Evolutionary conservation across 2,888 invertebrate genomes (phyloP), one percentile per base, ranked within the genome.

Genomic region (Opisthograptis luteolata): DNA sequence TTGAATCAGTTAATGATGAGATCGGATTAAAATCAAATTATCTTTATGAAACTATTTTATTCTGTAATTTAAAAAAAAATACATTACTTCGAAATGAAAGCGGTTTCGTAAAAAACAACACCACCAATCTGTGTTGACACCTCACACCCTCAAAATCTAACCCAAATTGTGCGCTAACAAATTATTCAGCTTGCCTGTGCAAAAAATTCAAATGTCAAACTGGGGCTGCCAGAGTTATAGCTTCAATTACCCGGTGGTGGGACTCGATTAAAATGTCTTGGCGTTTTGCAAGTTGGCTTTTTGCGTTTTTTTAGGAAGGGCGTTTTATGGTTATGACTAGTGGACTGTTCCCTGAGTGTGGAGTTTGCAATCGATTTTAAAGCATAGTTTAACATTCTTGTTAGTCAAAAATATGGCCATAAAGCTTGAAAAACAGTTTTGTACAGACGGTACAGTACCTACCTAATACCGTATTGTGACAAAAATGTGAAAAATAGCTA

Each of bases 201-300:
- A 60, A 87, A 81, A 83, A 84, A 87, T 74, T 80, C 82, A 88
- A 89, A 89, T 88, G 89, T 89, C 89, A 87, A 86, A 87, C 69
- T 76, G 83, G 87, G 87, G 87, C 72, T 80, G 84, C 83, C 80
- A 87, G 84, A 89, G 79, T 88, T 88, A 90, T 89, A 70, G 80
- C 81, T 84, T 80, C 89, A 89, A 90, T 90, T 89, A 89, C 80
- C 70, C 68, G 65, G 71, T 70, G 74, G 73, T 66, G 66, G 70
- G 70, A 69, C 77, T 69, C 84, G 85, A 87, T 89, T 88, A 88
- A 87, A 87, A 86, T 87, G 81, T 87, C 85, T 87, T 84, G 79
- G 76, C 77, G 77, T 81, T 74, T 75, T 72, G 81, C 84, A 70
- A 76, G 71, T 62, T 71, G 70, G 66, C 66, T 68, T 76, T 80